Evolutionary conservation across 2,888 invertebrate species (phyloP).

Genomic region (Tenthredo amoena): DNA sequence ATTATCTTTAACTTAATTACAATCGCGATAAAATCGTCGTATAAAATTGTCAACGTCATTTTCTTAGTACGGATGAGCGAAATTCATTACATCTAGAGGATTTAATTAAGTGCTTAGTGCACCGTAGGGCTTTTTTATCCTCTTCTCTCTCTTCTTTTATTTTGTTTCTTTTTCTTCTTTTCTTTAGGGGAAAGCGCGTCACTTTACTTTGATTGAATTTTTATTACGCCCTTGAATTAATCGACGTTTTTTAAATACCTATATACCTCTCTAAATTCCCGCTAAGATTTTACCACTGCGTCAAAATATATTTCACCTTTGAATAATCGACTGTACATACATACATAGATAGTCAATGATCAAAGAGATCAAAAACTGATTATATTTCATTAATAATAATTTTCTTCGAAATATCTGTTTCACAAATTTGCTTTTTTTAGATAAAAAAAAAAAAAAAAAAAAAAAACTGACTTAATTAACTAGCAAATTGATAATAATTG

Average conservation of each 20-base stretch:
- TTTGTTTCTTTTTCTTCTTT: background rate
- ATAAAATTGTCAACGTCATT: conserved; percentile 42
- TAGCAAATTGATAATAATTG: background rate
- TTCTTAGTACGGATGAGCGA: conserved; percentile 27
- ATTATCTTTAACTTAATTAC: conserved; percentile 45
- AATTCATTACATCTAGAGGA: conserved; percentile 39
- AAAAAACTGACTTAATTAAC: background rate
- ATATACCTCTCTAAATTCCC: background rate
- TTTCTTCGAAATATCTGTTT: background rate
- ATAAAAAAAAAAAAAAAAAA: background rate
- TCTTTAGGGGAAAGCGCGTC: background rate
- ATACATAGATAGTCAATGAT: too few species aligned
- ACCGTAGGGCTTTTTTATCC: background rate
- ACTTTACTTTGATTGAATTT: conserved; percentile 30
- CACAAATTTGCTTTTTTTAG: background rate
- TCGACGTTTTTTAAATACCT: conserved; percentile 4
- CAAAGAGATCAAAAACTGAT: too few species aligned
- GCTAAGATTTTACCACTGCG: background rate
- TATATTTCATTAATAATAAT: too few species aligned
- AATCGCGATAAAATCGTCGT: conserved; percentile 42
- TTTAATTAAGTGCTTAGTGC: conserved; percentile 32
- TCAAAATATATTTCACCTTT: too few species aligned
- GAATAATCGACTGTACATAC: too few species aligned
- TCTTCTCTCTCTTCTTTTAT: background rate
- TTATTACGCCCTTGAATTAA: conserved; percentile 19